phyloP scores from a whole-genome alignment of 2,797 vertebrate genomes.

The Chiloscyllium punctatum region DNA sequence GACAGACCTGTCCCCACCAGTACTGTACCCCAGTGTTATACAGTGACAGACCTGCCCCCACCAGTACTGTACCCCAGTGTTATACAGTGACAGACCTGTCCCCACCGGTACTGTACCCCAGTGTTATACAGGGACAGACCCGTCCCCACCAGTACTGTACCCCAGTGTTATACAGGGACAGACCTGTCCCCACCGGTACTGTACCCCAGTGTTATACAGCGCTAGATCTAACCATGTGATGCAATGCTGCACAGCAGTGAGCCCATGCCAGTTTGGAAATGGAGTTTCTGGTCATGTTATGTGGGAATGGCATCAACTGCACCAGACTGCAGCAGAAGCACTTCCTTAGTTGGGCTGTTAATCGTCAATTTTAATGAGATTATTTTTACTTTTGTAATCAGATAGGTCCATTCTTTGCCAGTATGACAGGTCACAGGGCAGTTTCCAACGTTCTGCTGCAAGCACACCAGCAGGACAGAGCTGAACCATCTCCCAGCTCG shows the following conservation, averaged over 20 bases:
- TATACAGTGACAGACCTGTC: too few relatives aligned
- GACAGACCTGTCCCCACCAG: too few relatives aligned
- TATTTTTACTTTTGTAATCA: neutral
- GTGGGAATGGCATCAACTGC: neutral
- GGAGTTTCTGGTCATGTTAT: too few relatives aligned
- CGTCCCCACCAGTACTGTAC: too few relatives aligned
- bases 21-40: neutral
- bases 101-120: too few relatives aligned
- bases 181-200: neutral
- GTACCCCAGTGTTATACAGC: neutral
- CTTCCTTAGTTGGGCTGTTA: neutral
- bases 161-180: too few relatives aligned
- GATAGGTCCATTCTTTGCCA: neutral
- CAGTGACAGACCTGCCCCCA: too few relatives aligned
- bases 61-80: too few relatives aligned
- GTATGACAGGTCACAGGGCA: neutral
- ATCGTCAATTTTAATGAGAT: neutral
- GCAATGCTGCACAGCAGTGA: too few relatives aligned
- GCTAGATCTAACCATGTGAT: too few relatives aligned
- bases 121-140: too few relatives aligned
- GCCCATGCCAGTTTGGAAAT: too few relatives aligned
- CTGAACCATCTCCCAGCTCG: neutral
- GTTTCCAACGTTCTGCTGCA: neutral
- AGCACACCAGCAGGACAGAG: neutral
- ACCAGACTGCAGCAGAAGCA: neutral